A percentile compares a stretch with the other conserved stretches of the same genome.
These are phyloP conservation scores for Mythimna vitellina DNA, from an alignment of 2,888 invertebrate species.

Conservation along the genomic window DNA sequence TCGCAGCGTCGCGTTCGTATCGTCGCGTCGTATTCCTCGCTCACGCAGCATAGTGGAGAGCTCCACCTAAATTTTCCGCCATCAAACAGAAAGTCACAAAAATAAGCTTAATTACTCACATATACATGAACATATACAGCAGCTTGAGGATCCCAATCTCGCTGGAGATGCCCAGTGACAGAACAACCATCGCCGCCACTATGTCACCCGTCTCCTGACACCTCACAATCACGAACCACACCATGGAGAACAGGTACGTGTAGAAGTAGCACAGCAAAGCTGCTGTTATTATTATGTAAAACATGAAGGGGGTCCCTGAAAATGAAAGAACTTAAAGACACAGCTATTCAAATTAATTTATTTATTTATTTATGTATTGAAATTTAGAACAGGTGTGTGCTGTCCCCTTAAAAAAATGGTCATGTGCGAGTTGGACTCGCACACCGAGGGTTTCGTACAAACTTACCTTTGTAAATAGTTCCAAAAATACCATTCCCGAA, in stretches of 20 bases:
- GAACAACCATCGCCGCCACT: conserved; percentile 59
- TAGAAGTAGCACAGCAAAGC: conserved; percentile 58
- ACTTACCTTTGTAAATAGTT: too few relatives aligned
- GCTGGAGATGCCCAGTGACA: conserved; percentile 66
- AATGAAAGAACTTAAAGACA: too few relatives aligned
- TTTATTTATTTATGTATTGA: too few relatives aligned
- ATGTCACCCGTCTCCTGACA: conserved; percentile 56
- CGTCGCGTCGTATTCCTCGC: too few relatives aligned
- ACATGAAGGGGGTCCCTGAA: conserved; percentile 64
- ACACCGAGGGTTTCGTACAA: too few relatives aligned
- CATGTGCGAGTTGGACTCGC: too few relatives aligned
- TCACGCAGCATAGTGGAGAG: too few relatives aligned
- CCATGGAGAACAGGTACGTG: conserved; percentile 64
- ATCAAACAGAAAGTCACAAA: neutral
- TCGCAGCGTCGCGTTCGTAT: too few relatives aligned
- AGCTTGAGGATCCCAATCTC: conserved; percentile 67
- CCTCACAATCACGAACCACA: conserved; percentile 69
- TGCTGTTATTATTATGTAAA: conserved; percentile 56
- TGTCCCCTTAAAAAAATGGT: too few relatives aligned
- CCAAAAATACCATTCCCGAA: too few relatives aligned
- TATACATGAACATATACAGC: conserved; percentile 63
- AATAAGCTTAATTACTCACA: conserved; percentile 63
- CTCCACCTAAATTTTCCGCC: neutral
- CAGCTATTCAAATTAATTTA: too few relatives aligned
- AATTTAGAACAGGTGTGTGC: too few relatives aligned